Evolutionary conservation across 2,888 invertebrate species (phyloP), one percentile per base, ranked within the genome.

Genomic region (Liopterus haemorrhoidalis): DNA sequence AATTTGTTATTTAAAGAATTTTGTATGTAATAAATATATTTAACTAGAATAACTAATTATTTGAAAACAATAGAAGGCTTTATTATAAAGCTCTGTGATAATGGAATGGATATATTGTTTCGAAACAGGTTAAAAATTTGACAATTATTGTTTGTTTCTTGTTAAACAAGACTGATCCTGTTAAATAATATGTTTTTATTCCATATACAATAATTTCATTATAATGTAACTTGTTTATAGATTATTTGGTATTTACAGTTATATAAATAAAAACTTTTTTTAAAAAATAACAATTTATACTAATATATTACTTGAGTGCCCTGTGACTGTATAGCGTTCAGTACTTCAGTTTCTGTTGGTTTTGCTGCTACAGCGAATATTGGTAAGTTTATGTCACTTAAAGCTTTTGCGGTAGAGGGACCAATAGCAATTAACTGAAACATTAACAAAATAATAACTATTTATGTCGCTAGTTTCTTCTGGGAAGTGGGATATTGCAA

Each of bases 361-460:
- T 71, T 69, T 49, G 68, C 66, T 1, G 74, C 72, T 1, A 71
- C 70, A 25, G 67, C 67, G 51, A 64, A 67, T 0, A 74, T 70
- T 16, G 59, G 56, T n/a, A 73, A 53, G 1, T 69, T 67, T 16
- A 61, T 59, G 24, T 67, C 63, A 54, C 65, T 66, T 28, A 77
- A 60, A n/a, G 71, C 72, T 25, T 66, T 65, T 45, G 74, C 68
- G 1, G 77, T 78, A 28, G 74, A 74, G 3, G 75, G 76, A 3
- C 77, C 77, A 50, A 77, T 75, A 25, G 76, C 74, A 49, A 77
- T 66, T 28, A 76, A 61, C 63, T 75, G 49, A 43, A 59, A 61
- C 41, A 43, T 30, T 44, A 33, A 44, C 33, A 31, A 30, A 42
- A 12, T 41, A 28, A 41, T 39, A 31, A 20, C 25, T 32, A 51